Evolutionary conservation across 2,888 invertebrate species (phyloP), one percentile per base, ranked within the genome.

Genomic region (Rhogogaster chlorosoma): DNA sequence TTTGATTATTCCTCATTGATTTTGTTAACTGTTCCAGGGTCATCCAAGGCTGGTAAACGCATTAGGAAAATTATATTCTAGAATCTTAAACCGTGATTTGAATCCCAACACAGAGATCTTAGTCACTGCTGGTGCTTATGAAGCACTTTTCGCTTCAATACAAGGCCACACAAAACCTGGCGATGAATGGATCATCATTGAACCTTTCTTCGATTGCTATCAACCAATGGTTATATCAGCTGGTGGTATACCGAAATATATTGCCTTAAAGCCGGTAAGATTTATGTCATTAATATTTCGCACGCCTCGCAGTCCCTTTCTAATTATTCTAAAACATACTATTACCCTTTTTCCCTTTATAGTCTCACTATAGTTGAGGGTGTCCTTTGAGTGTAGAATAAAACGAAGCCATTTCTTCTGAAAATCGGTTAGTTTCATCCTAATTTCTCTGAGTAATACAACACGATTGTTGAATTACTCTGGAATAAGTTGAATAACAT

Each of bases 121-220:
- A 49, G 96, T 99, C 2, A 98, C 99, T 0, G 95, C 95, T 61
- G 99, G 99, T 7, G 99, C 99, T 1, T 99, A 99, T 92, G 98
- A 99, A 92, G 98, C 99, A 0, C 94, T 99, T 0, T 99, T 97
- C 94, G 96, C 97, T 77, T 94, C 97, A 12, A 96, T 99, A 86
- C 95, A 97, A 92, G 98, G 99, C 7, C 97, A 98, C 91, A 96
- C 99, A 10, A 97, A 97, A 89, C 95, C 95, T 1, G 98, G 97
- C 0, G 97, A 97, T 92, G 98, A 99, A 94, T 99, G 98, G 85
- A 98, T 99, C 86, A 98, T 99, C 36, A 98, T 99, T 87, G 99
- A 99, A 93, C 99, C 99, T 0, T 99, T 97, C 94, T 99, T 99
- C 92, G 99, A 99, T 94, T 99, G 99, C 92, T 99, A 99, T 91